Percentiles rank a stretch among this genome's conserved stretches.
Conservation (phyloP, 2,113 vertebrate genomes). For the Mirounga angustirostris region DNA sequence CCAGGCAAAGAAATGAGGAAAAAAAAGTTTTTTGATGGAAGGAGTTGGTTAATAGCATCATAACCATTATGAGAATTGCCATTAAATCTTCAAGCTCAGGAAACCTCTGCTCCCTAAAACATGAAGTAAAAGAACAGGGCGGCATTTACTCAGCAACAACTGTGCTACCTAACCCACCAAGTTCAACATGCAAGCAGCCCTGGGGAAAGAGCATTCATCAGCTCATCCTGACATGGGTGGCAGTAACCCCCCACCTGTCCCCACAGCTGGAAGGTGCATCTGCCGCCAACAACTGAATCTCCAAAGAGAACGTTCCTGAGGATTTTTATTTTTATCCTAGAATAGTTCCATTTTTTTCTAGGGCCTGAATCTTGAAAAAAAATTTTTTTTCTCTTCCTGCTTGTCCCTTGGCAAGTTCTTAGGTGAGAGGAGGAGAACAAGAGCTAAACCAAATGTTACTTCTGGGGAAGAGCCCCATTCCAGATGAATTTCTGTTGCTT, state of each 20-base stretch:
- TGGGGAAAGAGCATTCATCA: neutral
- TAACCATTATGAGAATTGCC: conserved; percentile 13
- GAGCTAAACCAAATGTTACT: conserved; percentile 62
- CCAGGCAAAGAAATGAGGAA: neutral
- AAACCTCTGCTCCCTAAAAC: neutral
- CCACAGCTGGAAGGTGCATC: rapidly evolving
- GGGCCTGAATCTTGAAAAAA: neutral
- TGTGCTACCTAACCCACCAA: neutral
- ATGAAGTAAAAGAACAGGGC: neutral
- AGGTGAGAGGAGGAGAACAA: conserved; percentile 41
- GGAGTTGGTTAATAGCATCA: neutral
- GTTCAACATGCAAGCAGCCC: neutral
- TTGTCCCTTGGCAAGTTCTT: conserved; percentile 70
- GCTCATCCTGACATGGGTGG: neutral
- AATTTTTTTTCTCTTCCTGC: conserved; percentile 53
- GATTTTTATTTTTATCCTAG: conserved; percentile 17
- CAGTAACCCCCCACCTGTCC: neutral
- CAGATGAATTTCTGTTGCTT: conserved; percentile 67
- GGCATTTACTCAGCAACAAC: neutral
- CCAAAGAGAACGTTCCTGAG: neutral
- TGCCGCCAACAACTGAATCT: neutral
- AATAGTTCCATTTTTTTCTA: conserved; percentile 21
- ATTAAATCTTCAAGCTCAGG: conserved; percentile 19
- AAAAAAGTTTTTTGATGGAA: neutral
- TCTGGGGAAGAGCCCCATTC: conserved; percentile 32